These are phyloP conservation scores for Arrhopalites spinosus DNA, from an alignment of 2,888 invertebrate genomes.

Conservation along the genomic window DNA sequence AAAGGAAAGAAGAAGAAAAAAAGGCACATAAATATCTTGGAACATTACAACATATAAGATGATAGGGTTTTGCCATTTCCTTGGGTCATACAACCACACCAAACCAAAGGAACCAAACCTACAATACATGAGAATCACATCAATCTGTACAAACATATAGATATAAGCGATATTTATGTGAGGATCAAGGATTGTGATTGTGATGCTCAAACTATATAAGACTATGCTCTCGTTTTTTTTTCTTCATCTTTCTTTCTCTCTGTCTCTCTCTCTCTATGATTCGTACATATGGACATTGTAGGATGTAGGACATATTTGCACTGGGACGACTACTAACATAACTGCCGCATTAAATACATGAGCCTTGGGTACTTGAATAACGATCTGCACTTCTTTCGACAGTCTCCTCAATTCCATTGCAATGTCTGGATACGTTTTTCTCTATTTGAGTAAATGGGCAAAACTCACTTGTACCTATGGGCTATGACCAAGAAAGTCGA, in stretches of 20 bases:
- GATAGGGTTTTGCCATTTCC: constrained; percentile 6
- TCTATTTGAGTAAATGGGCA: not conserved
- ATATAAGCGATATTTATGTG: not conserved
- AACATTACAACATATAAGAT: not conserved
- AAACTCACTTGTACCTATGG: not conserved
- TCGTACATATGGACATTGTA: not conserved
- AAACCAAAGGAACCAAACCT: not conserved
- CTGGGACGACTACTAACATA: not conserved
- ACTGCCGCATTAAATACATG: constrained; percentile 26
- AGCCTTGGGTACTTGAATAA: constrained; percentile 13
- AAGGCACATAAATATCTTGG: constrained; percentile 9
- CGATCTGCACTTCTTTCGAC: constrained; percentile 28
- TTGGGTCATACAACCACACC: constrained; percentile 1
- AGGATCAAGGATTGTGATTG: not conserved
- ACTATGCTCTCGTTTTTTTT: too few relatives aligned
- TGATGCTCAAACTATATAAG: too few relatives aligned
- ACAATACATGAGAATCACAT: not conserved
- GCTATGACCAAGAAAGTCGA: not conserved
- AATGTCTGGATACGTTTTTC: not conserved
- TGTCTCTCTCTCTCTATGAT: not conserved
- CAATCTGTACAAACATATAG: not conserved
- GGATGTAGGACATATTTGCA: constrained; percentile 3
- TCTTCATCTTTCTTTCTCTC: too few relatives aligned
- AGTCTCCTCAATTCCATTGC: constrained; percentile 10
- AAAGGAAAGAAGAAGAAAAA: not conserved